Evolutionary conservation across 2,797 vertebrate genomes (phyloP), one percentile per base, ranked within the genome.

Genomic region (Gallinago stenura): DNA sequence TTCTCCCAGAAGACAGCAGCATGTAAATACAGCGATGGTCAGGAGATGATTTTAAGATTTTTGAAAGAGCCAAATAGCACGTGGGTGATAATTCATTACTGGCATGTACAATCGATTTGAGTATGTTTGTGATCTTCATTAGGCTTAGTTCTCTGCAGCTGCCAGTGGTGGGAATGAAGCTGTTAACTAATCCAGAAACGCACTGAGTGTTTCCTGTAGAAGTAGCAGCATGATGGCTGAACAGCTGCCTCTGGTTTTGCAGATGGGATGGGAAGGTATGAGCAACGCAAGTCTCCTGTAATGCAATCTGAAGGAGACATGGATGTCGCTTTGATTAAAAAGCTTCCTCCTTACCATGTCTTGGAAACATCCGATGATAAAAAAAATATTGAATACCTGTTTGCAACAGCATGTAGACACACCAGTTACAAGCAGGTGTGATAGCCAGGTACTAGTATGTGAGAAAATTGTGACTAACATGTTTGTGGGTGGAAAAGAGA

Each of bases 11-110:
- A 22, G 75, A 61, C 24, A 37, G 50, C 24, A 7, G 7, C 7
- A 2, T 19, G 9, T 51, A 60, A 54, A 17, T 73, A 48, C 2
- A 45, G 6, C 2, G 0, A 0, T 70, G 43, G 22, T 64, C 45
- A 57, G 48, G 53, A 87, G 50, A 30, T 45, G 4, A 28, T 33
- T 73, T 69, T n/a, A 83, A 87, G 28, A 19, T 22, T 43, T 43
- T 83, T 83, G 17, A 22, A 76, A 82, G 22, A 65, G 35, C 76
- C 26, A n/a, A 50, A 30, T 58, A 72, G 15, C 14, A 41, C 33
- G 35, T n/a, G 13, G 17, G 26, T 65, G 70, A 33, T 53, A 66
- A 60, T 43, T 83, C 2, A 10, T 70, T 35, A 19, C 10, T 30
- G 20, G 31, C 24, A 1, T 2, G 2, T 30, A 8, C 17, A 8